Evolutionary conservation across 2,113 vertebrate genomes (phyloP).

Genomic region (Protobothrops flavoviridis): DNA sequence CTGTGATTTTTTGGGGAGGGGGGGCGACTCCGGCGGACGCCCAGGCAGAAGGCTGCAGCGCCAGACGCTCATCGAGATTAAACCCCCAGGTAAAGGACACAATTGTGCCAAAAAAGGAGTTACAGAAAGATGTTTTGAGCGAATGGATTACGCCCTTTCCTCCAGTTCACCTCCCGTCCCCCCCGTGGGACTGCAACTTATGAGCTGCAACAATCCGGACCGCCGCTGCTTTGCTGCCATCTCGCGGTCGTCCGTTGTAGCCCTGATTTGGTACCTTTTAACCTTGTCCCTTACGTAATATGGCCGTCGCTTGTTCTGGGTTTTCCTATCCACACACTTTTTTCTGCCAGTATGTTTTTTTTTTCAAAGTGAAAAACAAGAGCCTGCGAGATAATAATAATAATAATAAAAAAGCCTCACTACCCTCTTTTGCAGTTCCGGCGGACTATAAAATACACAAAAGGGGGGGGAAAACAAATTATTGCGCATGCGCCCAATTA

Average conservation of each 20-base stretch:
- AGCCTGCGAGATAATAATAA: background rate
- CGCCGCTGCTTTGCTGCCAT: background rate
- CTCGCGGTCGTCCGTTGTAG: background rate
- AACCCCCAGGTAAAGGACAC: too few species aligned
- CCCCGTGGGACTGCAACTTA: background rate
- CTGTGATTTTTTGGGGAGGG: too few species aligned
- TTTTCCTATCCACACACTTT: too few species aligned
- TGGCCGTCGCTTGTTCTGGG: background rate
- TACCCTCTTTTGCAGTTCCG: background rate
- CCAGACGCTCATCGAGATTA: too few species aligned
- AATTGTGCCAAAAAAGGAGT: background rate
- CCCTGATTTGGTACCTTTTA: background rate
- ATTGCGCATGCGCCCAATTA: background rate
- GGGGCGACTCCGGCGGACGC: too few species aligned
- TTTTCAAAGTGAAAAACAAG: too few species aligned
- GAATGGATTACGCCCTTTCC: fast-evolving
- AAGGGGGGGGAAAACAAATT: fast-evolving
- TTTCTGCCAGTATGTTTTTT: background rate
- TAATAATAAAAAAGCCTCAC: too few species aligned
- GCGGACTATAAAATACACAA: background rate
- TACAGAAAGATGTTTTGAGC: too few species aligned
- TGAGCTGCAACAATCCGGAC: background rate
- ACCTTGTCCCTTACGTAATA: background rate
- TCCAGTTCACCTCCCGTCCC: background rate
- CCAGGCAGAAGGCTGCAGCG: background rate